Percentiles rank a stretch among this genome's conserved stretches.
Evolutionary conservation across 2,113 vertebrate genomes (phyloP).

Genomic region (Psilopsiagon aymara): DNA sequence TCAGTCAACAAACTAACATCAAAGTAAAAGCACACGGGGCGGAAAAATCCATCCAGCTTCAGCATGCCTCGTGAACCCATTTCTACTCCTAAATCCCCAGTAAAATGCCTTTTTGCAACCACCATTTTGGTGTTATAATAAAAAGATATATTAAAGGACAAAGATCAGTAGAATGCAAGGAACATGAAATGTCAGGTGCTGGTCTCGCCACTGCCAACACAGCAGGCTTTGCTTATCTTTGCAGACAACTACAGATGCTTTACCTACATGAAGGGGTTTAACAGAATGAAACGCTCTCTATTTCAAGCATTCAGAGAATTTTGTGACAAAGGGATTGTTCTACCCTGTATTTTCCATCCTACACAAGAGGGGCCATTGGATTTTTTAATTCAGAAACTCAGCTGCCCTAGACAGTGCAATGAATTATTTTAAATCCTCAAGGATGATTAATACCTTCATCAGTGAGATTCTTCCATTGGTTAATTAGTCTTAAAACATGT

Average conservation of each 20-base stretch:
- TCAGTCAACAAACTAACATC: constrained; percentile 22
- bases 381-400: neutral
- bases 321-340: neutral
- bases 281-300: neutral
- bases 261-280: neutral
- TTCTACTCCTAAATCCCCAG: neutral
- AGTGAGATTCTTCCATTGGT: neutral
- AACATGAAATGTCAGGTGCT: neutral
- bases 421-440: neutral
- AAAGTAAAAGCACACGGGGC: neutral
- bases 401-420: neutral
- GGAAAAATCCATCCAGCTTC: neutral
- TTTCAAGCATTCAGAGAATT: neutral
- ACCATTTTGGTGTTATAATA: neutral
- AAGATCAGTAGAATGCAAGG: neutral
- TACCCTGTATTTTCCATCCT: neutral
- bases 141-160: neutral
- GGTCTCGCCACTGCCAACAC: neutral
- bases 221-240: neutral
- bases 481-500: neutral
- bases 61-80: neutral
- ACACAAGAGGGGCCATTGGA: neutral
- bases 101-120: neutral
- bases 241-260: neutral
- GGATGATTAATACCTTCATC: neutral